Conservation (phyloP, 2,113 vertebrate species). For the Acrocephalus arundinaceus region DNA sequence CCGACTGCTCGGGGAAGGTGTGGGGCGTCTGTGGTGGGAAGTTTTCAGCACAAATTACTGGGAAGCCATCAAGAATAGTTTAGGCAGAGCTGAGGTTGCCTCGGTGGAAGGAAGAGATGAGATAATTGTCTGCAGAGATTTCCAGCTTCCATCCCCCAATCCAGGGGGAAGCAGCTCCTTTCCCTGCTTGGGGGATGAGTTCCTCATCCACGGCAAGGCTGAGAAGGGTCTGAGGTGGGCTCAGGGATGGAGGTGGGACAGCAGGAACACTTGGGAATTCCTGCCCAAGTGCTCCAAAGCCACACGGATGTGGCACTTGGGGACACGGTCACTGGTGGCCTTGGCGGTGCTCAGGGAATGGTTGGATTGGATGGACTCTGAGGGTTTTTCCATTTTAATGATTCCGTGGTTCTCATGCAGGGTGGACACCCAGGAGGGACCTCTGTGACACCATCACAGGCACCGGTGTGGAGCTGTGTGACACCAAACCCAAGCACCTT, state of each 20-base stretch:
- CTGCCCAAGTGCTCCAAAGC: rapidly evolving
- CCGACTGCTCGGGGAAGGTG: constrained; percentile 36
- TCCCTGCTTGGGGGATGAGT: rapidly evolving
- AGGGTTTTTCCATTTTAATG: not conserved
- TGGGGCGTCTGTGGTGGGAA: constrained; percentile 33
- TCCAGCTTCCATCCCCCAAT: not conserved
- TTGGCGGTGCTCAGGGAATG: not conserved
- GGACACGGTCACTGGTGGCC: not conserved
- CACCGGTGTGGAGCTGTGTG: too few species aligned
- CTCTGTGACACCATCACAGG: not conserved
- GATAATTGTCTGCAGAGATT: not conserved
- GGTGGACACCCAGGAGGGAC: not conserved
- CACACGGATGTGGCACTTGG: rapidly evolving
- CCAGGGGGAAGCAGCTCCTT: not conserved
- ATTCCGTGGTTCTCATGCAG: not conserved
- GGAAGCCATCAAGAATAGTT: not conserved
- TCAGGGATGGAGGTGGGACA: too few species aligned
- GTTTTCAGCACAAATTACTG: constrained; percentile 15
- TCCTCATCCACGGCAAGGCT: rapidly evolving
- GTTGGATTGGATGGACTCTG: rapidly evolving
- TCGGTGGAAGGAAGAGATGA: not conserved
- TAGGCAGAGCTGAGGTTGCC: not conserved
- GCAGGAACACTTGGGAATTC: not conserved
- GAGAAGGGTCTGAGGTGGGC: not conserved
- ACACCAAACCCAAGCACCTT: not conserved